Conservation (phyloP, 2,797 vertebrate species). For the Centropyge bicolor region DNA sequence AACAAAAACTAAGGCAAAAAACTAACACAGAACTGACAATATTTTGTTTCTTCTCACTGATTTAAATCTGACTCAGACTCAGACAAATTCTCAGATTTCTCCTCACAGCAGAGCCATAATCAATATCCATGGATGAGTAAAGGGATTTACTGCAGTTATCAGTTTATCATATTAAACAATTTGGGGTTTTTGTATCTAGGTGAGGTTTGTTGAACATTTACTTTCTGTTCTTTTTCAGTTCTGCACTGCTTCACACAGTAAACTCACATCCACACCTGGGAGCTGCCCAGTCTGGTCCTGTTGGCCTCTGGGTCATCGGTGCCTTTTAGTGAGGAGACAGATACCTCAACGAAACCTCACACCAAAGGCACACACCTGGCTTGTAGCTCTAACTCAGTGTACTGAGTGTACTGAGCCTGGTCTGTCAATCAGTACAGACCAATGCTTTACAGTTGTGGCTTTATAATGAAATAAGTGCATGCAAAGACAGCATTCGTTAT, state of each 20-base stretch:
- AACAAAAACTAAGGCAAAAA: too few relatives aligned
- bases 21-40: too few relatives aligned
- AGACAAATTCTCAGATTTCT: too few relatives aligned
- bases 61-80: not conserved
- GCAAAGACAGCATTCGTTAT: not conserved
- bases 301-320: conserved; percentile 10
- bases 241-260: not conserved
- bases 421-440: not conserved
- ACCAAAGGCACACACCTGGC: not conserved
- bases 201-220: not conserved
- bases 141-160: not conserved
- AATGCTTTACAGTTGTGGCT: too few relatives aligned
- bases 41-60: not conserved
- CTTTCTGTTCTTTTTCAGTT: not conserved
- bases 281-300: not conserved
- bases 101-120: too few relatives aligned
- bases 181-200: not conserved
- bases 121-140: too few relatives aligned
- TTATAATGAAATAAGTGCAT: not conserved
- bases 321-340: conserved; percentile 12
- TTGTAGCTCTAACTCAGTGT: not conserved
- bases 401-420: not conserved
- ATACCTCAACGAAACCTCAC: not conserved
- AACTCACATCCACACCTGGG: conserved; percentile 9
- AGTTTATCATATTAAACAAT: not conserved